Base-by-base conservation (phyloP, 2,113 vertebrate genomes). In the Misgurnus anguillicaudatus region DNA sequence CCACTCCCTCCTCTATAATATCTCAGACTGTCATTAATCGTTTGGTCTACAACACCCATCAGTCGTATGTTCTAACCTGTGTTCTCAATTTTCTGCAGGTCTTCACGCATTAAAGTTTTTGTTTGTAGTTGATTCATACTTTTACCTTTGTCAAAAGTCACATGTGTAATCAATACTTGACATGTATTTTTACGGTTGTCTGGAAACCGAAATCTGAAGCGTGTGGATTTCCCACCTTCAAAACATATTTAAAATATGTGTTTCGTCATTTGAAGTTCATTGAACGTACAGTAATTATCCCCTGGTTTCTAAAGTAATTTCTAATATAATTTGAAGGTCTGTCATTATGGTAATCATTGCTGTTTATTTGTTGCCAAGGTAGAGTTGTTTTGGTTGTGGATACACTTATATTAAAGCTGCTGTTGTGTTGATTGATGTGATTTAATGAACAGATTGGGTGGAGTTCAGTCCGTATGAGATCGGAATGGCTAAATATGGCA, bases 401-500 rank as follows among this genome's bases (percentile, higher is more conserved):
- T 64, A 24, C 13, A 31, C 39, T 66, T 75, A 21, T 47, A 6
- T 45, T 80, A 45, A 9, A 11, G 17, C 24, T 55, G 7, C 13
- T 57, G n/a, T 11, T 75, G 51, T 36, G 10, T 64, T 31, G 61
- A 68, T 38, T 82, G 58, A 1, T 69, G 16, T 13, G 42, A 85
- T 81, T 87, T 57, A 11, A 70, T 74, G 90, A 89, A 58, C 91
- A 98, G 97, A 99, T 90, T 99, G 97, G 98, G 95, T 99, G 85
- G 97, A 99, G 89, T 99, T 99, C 89, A 98, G 94, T 74, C 96
- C 97, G 0, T 98, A 96, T 66, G 96, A 99, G 89, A 99, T 99
- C 53, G 97, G 98, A 24, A 99, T 99, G 98, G 95, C 97, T 17
- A 99, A 99, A 84, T 99, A 99, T 21, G 98, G 97, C 11, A 99